Evolutionary conservation across 2,113 vertebrate genomes (phyloP), one percentile per base, ranked within the genome.

Genomic region (Pipra filicauda): DNA sequence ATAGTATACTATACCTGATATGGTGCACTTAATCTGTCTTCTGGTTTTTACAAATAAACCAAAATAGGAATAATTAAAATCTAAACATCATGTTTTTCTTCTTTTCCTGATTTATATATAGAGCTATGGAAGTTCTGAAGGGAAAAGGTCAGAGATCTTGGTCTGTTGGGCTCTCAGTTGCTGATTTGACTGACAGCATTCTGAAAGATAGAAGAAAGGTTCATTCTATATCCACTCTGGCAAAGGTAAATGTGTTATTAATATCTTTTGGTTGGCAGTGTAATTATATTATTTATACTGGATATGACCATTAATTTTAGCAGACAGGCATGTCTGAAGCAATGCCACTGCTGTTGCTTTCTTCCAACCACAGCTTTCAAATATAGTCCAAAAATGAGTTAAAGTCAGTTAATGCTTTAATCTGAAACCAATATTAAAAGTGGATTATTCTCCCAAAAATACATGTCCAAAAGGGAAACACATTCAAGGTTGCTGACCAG

Each of bases 121-220:
- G 99, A 97, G 99, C 98, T 2, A 96, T 99, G 96, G 99, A 99
- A 96, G 88, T 99, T 41, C 97, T 99, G 58, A 99, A 98, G 94
- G 98, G 97, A 65, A 99, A 97, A 97, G 98, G 99, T 59, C 99
- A 99, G 96, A 98, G 98, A 75, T 99, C 99, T 2, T 99, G 99
- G 99, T 99, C 99, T 46, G 98, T 99, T 67, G 99, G 98, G 57
- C 97, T 99, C 62, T 99, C 99, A 11, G 93, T 99, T 30, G 99
- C 99, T 55, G 99, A 99, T 97, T 97, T 99, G 96, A 98, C 97
- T 57, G 98, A 99, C 96, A 99, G 98, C 75, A 97, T 99, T 96
- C 65, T 99, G 86, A 98, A 98, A 39, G 95, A 99, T 94, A 98
- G 98, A 96, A 98, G 92, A 94, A 99, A 99, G 95, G 82, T 97